phyloP scores from a whole-genome alignment of 2,888 invertebrate species.

The Tribolium freemani region DNA sequence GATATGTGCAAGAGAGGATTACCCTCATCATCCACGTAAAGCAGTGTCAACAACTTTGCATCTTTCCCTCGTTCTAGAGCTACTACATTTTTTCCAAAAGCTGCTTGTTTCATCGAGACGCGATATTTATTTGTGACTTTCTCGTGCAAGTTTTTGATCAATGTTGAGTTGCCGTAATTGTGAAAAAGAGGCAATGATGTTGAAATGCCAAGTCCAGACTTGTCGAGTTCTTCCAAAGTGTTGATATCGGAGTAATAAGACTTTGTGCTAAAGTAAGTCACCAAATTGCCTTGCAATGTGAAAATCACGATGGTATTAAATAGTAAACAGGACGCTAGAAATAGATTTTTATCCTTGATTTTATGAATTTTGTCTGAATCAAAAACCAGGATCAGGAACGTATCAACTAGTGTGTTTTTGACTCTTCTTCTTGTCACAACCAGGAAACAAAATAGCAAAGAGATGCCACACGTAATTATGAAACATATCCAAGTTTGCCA shows the following conservation, averaged over 20 bases:
- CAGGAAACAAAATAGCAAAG: slow-evolving; percentile 37
- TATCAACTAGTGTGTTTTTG: not conserved
- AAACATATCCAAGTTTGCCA: slow-evolving; percentile 44
- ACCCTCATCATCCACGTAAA: slow-evolving; percentile 61
- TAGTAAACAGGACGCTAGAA: slow-evolving; percentile 55
- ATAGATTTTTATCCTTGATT: slow-evolving; percentile 42
- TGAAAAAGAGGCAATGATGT: slow-evolving; percentile 58
- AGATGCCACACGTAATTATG: slow-evolving; percentile 26
- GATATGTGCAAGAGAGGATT: slow-evolving; percentile 66
- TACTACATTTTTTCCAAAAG: slow-evolving; percentile 51
- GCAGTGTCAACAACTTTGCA: slow-evolving; percentile 58
- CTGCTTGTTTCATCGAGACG: slow-evolving; percentile 49
- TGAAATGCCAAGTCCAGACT: slow-evolving; percentile 63
- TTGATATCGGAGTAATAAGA: slow-evolving; percentile 67
- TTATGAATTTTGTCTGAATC: slow-evolving; percentile 5
- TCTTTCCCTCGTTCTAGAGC: slow-evolving; percentile 64
- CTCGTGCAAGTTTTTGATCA: slow-evolving; percentile 11
- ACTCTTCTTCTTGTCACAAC: not conserved
- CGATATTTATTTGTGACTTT: slow-evolving; percentile 23
- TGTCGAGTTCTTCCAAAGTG: slow-evolving; percentile 65
- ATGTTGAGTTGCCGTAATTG: slow-evolving; percentile 13
- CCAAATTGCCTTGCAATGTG: slow-evolving; percentile 67
- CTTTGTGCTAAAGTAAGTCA: slow-evolving; percentile 66
- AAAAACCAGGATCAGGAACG: slow-evolving; percentile 24
- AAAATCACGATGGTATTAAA: slow-evolving; percentile 61